Evolutionary conservation across 2,113 vertebrate genomes (phyloP).

Genomic region (Psettodes erumei): DNA sequence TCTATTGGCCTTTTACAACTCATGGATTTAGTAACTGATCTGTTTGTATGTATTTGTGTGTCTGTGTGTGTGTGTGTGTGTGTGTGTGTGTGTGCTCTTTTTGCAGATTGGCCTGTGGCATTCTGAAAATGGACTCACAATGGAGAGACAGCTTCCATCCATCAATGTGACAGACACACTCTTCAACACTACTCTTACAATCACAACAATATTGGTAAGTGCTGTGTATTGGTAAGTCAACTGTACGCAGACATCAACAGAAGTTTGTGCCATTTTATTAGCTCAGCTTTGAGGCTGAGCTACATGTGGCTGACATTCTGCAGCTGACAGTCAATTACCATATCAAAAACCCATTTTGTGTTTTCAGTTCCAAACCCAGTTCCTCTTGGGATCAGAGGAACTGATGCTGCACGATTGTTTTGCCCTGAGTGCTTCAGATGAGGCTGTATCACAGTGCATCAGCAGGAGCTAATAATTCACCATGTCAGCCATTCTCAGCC

Average conservation of each 20-base stretch:
- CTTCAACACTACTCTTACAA: conserved; percentile 95
- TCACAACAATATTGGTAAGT: conserved; percentile 99
- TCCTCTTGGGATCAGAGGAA: conserved; percentile 65
- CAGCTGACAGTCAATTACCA: conserved; percentile 59
- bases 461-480: conserved; percentile 67
- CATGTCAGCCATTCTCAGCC: conserved; percentile 55
- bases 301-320: conserved; percentile 59
- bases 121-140: conserved; percentile 93
- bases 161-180: conserved; percentile 93
- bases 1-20: conserved; percentile 50
- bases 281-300: conserved; percentile 34
- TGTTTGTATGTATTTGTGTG: conserved; percentile 45
- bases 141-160: conserved; percentile 92
- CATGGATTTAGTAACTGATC: conserved; percentile 52
- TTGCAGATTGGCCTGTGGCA: conserved; percentile 98
- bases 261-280: conserved; percentile 15
- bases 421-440: conserved; percentile 57
- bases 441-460: conserved; percentile 55
- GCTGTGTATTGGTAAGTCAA: conserved; percentile 87
- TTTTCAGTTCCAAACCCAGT: conserved; percentile 60
- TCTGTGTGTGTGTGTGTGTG: conserved; percentile 29
- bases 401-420: conserved; percentile 60
- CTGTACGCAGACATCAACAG: conserved; percentile 2
- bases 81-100: conserved; percentile 43
- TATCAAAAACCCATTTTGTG: conserved; percentile 68